Conservation (phyloP, 1,140 invertebrate species). For the Procambarus virginalis region DNA sequence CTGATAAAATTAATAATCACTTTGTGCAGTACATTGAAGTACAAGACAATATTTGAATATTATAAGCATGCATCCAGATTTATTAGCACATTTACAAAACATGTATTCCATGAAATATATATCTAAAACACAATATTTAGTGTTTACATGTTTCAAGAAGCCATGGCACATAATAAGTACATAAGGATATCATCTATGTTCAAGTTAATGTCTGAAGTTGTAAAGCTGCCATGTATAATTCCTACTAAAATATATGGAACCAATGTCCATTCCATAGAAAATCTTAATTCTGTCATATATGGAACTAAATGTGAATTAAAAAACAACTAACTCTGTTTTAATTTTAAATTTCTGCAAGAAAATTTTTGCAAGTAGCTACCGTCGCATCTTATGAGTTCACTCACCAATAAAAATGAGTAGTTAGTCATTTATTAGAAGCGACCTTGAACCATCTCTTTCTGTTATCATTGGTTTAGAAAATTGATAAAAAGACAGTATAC, state of each 20-base stretch:
- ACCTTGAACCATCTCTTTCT: slow-evolving; percentile 50
- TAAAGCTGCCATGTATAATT: slow-evolving; percentile 52
- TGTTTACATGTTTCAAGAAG: slow-evolving; percentile 59
- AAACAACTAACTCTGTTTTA: background rate
- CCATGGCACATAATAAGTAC: slow-evolving; percentile 67
- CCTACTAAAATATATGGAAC: slow-evolving; percentile 37
- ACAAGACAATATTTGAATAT: slow-evolving; percentile 67
- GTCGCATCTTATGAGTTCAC: slow-evolving; percentile 35
- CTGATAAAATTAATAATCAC: slow-evolving; percentile 61
- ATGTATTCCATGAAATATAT: slow-evolving; percentile 64
- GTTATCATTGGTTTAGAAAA: slow-evolving; percentile 41
- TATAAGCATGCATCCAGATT: slow-evolving; percentile 62
- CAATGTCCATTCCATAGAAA: slow-evolving; percentile 46
- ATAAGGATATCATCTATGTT: slow-evolving; percentile 54
- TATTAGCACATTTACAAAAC: slow-evolving; percentile 66
- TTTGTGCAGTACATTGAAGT: slow-evolving; percentile 66
- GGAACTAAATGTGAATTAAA: slow-evolving; percentile 10
- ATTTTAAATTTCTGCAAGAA: background rate
- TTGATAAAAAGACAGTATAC: slow-evolving; percentile 64
- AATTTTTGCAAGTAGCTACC: slow-evolving; percentile 55
- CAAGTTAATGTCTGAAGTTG: slow-evolving; percentile 42
- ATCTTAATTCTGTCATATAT: slow-evolving; percentile 31
- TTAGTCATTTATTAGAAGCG: slow-evolving; percentile 40
- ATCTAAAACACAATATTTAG: slow-evolving; percentile 63
- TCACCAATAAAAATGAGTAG: slow-evolving; percentile 45